Conservation (phyloP, 2,888 invertebrate species). For the Eustalomyia histrio region DNA sequence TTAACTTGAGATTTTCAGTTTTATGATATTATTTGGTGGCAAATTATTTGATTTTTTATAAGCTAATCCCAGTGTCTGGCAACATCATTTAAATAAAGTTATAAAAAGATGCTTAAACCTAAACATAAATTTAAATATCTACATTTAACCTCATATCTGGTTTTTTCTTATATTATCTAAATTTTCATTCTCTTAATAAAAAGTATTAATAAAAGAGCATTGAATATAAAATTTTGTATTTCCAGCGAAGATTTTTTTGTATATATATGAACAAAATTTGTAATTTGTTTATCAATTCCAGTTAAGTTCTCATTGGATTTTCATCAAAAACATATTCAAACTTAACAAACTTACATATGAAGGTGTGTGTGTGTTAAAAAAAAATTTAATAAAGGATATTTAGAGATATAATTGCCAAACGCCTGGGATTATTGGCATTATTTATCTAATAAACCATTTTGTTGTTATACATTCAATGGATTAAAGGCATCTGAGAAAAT, state of each 20-base stretch:
- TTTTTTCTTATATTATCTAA: not conserved
- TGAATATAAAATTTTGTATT: not conserved
- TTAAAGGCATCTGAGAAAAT: not conserved
- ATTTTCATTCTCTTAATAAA: conserved; percentile 2
- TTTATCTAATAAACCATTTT: not conserved
- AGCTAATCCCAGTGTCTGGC: too few relatives aligned
- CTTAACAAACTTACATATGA: conserved; percentile 46
- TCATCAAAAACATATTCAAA: conserved; percentile 21
- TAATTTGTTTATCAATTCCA: conserved; percentile 41
- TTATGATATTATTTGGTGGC: too few relatives aligned
- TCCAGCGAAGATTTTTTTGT: conserved; percentile 17
- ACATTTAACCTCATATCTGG: not conserved
- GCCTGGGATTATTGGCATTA: conserved; percentile 38
- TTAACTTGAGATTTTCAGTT: too few relatives aligned
- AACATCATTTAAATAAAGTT: too few relatives aligned
- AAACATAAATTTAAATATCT: not conserved
- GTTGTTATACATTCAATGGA: not conserved
- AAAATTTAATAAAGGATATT: not conserved
- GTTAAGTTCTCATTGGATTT: conserved; percentile 41
- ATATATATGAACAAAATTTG: conserved; percentile 38
- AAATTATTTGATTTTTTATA: too few relatives aligned
- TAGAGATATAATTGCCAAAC: conserved; percentile 27
- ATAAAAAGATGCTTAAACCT: not conserved
- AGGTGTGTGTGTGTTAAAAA: conserved; percentile 39
- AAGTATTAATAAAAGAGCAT: not conserved